These are phyloP conservation scores for Onthophagus sagittarius DNA, from an alignment of 2,888 invertebrate species.

Conservation along the genomic window DNA sequence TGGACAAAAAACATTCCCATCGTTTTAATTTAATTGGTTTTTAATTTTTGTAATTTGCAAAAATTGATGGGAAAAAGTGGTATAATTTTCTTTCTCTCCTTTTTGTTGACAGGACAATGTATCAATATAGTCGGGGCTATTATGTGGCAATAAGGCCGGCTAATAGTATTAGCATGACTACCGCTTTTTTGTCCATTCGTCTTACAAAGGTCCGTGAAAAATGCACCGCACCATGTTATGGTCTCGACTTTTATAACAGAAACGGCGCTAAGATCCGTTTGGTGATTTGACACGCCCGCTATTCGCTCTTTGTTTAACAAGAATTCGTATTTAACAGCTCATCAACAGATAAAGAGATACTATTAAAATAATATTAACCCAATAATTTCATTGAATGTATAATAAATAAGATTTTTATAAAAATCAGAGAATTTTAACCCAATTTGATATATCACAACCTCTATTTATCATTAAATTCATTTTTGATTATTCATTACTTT, in stretches of 20 bases:
- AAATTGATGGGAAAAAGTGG: neutral
- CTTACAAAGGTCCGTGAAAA: slow-evolving; percentile 12
- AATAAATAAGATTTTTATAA: no score
- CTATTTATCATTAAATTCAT: no score
- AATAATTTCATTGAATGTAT: no score
- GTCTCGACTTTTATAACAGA: neutral
- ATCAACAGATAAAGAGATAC: neutral
- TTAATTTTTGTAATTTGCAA: neutral
- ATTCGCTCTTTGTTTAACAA: neutral
- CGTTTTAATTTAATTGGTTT: neutral
- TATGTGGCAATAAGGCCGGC: slow-evolving; percentile 26
- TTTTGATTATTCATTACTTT: no score
- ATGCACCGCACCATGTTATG: neutral
- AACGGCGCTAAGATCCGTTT: neutral
- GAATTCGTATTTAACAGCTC: neutral
- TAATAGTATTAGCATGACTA: slow-evolving; percentile 30
- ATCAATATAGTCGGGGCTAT: slow-evolving; percentile 24
- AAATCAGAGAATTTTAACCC: no score
- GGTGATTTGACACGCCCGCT: neutral
- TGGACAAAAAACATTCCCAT: neutral
- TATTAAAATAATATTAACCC: neutral
- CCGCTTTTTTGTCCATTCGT: slow-evolving; percentile 6
- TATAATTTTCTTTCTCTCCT: slow-evolving; percentile 7
- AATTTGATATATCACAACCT: no score
- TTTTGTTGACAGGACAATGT: slow-evolving; percentile 29